Conservation (phyloP, 2,113 vertebrate genomes). For the Sinocyclocheilus anophthalmus region DNA sequence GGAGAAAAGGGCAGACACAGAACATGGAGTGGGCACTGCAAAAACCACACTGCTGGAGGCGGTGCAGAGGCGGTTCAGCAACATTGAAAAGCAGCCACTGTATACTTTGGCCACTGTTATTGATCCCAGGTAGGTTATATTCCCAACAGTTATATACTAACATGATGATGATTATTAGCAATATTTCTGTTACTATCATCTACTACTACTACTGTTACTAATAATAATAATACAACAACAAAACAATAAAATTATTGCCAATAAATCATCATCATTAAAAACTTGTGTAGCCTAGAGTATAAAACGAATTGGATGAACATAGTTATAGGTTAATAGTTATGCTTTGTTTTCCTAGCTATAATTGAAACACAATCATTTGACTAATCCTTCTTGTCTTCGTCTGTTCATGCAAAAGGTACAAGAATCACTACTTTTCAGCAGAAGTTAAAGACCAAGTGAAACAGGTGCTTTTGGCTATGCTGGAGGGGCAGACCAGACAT, state of each 20-base stretch:
- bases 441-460: neutral
- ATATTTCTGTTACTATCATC: too few relatives aligned
- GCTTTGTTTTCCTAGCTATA: too few relatives aligned
- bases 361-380: neutral
- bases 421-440: neutral
- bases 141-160: too few relatives aligned
- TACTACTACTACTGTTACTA: too few relatives aligned
- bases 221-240: too few relatives aligned
- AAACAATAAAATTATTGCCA: too few relatives aligned
- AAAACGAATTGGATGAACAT: too few relatives aligned
- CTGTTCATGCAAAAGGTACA: neutral
- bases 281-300: too few relatives aligned
- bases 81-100: neutral
- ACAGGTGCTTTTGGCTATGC: neutral
- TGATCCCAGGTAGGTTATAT: neutral
- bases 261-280: too few relatives aligned
- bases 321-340: too few relatives aligned
- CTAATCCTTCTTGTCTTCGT: too few relatives aligned
- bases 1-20: neutral
- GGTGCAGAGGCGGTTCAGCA: constrained; percentile 23
- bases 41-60: constrained; percentile 2
- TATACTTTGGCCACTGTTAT: neutral
- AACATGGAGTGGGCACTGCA: neutral
- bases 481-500: neutral
- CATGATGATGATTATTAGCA: too few relatives aligned